A percentile compares a stretch with the other conserved stretches of the same genome.
Conservation (phyloP, 2,113 vertebrate genomes). For the Pygathrix nemaeus region DNA sequence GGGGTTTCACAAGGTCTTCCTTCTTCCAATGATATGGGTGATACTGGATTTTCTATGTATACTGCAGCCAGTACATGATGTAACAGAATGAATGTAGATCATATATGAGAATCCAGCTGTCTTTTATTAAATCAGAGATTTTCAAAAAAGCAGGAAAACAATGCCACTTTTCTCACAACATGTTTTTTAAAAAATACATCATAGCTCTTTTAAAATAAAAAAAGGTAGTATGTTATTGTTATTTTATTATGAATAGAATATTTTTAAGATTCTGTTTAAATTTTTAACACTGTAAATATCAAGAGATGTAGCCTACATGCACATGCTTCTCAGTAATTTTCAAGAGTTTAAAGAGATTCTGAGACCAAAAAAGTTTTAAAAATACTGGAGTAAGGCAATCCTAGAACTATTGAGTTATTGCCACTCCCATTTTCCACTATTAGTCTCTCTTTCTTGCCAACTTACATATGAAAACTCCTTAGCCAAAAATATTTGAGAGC, state of each 20-base stretch:
- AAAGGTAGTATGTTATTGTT: neutral
- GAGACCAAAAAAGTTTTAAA: neutral
- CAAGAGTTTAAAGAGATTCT: neutral
- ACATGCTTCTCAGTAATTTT: neutral
- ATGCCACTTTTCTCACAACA: neutral
- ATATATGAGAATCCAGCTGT: neutral
- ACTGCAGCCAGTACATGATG: neutral
- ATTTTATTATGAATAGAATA: neutral
- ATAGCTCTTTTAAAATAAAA: neutral
- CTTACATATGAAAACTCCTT: conserved; percentile 3
- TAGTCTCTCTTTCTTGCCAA: neutral
- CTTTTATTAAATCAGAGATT: neutral
- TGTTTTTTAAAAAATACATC: neutral
- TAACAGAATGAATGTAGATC: neutral
- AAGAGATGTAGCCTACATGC: neutral
- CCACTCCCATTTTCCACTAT: neutral
- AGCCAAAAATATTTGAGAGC: neutral
- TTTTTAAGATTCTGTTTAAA: neutral
- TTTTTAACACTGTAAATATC: neutral
- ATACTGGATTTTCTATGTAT: neutral
- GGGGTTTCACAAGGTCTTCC: neutral
- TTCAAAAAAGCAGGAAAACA: neutral
- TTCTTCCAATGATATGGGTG: neutral
- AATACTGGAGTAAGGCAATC: neutral
- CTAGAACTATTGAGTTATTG: neutral